Base-by-base conservation (phyloP, 2,888 invertebrate species). In the Conistra vaccinii region DNA sequence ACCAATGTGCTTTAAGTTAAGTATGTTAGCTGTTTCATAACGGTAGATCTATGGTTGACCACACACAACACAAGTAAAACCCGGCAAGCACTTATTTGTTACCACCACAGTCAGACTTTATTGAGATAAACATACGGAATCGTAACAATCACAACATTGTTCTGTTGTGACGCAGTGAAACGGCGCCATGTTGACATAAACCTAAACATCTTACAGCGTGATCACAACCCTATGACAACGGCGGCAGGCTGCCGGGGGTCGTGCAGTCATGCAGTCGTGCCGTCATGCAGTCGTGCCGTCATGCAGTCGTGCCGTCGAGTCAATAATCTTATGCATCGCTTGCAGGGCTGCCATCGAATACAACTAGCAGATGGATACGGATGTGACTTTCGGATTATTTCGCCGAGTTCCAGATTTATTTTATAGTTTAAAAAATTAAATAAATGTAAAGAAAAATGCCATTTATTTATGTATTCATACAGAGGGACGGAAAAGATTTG, bases 241-340 rank as follows among this genome's bases (percentile, higher is more conserved):
- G 58, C 53, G 1, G 39, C 12, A 26, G 29, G n/a, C 14, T n/a
- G 53, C 61, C 3, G 73, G 12, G 51, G 6, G 48, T 7, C 17
- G 10, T 10, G 62, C 45, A n/a, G 67, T n/a, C 23, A 51, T 29
- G 53, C 51, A 10, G 51, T 0, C 48, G 6, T n/a, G n/a, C n/a
- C n/a, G n/a, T n/a, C n/a, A n/a, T n/a, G n/a, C n/a, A n/a, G n/a
- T n/a, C n/a, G n/a, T n/a, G n/a, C n/a, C n/a, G n/a, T n/a, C n/a
- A n/a, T n/a, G n/a, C n/a, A n/a, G 66, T 23, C 23, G 63, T 29
- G 53, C 51, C 7, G 51, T 0, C 48, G 6, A 12, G 29, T 3
- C 75, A 17, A 48, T 65, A 32, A 58, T 51, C 23, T 32, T 72
- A 78, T 74, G 73, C 66, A 74, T 81, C 57, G 61, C 71, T 53